Base-by-base conservation (phyloP, 2,888 invertebrate genomes). In the Drosophila fulvimacula region DNA sequence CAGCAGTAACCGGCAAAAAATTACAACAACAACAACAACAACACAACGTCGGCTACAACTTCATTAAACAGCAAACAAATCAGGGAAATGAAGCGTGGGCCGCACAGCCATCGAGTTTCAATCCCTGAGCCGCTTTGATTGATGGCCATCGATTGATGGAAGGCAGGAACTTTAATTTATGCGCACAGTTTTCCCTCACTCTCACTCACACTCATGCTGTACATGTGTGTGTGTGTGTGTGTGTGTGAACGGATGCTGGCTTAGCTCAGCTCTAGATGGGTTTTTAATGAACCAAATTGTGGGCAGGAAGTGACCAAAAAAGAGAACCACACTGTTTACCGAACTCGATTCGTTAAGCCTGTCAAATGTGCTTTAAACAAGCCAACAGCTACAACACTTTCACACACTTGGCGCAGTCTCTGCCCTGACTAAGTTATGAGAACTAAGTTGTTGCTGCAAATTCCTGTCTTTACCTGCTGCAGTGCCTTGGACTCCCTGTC, bases 131-230 rank as follows among this genome's bases (percentile, higher is more conserved):
- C 48, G 52, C 44, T 69, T 61, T 76, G 78, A 76, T 76, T 76
- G 73, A 75, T 75, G 74, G 58, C 76, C 76, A 55, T 68, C 59
- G 53, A 72, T 72, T 71, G 71, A 71, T 65, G 55, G 65, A 51
- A 72, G 71, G 39, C 73, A 73, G 73, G 52, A 68, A 73, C 73
- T 73, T 55, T 52, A 56, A 75, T 75, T 69, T 73, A 53, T 73
- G 61, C 58, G 30, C 46, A 36, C 39, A 34, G 34, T 32, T 55
- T 53, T 49, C 51, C 30, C 39, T 32, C 48, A 30, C 38, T n/a
- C 36, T 10, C 41, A 21, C 21, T 38, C 34, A 5, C 5, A 15
- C 6, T 17, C 15, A n/a, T n/a, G n/a, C n/a, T n/a, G n/a, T n/a
- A n/a, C n/a, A n/a, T 15, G 9, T 30, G 17, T 30, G 6, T 17